Evolutionary conservation across 2,888 invertebrate genomes (phyloP), one percentile per base, ranked within the genome.

Genomic region (Cecidostiba fungosa): DNA sequence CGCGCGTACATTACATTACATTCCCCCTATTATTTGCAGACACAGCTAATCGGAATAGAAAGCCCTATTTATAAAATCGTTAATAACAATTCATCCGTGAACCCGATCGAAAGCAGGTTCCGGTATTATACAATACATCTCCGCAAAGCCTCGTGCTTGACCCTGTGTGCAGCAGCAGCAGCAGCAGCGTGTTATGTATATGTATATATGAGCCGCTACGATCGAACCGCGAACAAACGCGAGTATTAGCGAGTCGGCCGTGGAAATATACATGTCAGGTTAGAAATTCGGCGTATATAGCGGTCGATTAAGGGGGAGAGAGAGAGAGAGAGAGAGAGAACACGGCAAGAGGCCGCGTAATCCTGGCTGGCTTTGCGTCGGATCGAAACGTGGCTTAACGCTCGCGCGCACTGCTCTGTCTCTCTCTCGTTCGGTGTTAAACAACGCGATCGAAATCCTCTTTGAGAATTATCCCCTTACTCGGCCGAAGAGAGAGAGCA

Each of bases 381-480:
- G 66, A 69, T 74, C 79, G 74, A n/a, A 74, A 26, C 36, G 70
- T 70, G n/a, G 77, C 85, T 80, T 80, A 84, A 36, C 39, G 23
- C 19, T 19, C 32, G 47, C 6, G 66, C 50, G 6, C 14, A 8
- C n/a, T n/a, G n/a, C n/a, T n/a, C n/a, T 26, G 32, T n/a, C n/a
- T n/a, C 14, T 47, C 43, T 66, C 70, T 70, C 77, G 69, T 84
- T 43, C 79, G 85, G 81, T 87, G 88, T 88, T 88, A 82, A 88
- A 87, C 88, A 87, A 86, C 83, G 87, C 77, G 62, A 86, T 87
- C 87, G 86, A 87, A 89, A 89, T 88, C 87, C 89, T 89, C 87
- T 88, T 88, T 85, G 86, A 86, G 86, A 87, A 87, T 86, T 81
- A 86, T 84, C 77, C 77, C 87, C 77, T 82, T 54, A n/a, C 82